Evolutionary conservation across 2,113 vertebrate species (phyloP), one percentile per base, ranked within the genome.

Genomic region (Nanorana parkeri): DNA sequence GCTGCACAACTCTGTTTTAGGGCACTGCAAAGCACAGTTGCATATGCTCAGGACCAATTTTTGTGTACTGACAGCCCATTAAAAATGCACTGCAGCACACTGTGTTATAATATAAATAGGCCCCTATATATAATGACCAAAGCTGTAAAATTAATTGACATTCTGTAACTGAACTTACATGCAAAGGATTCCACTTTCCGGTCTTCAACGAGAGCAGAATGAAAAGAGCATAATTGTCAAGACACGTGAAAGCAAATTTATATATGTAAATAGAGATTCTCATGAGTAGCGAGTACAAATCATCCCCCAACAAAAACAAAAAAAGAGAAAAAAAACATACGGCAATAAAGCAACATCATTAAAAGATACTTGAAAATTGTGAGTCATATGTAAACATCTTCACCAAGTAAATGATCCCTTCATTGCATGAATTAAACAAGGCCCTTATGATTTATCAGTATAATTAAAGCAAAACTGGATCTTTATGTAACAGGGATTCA

Each of bases 121-220:
- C 3, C 32, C 6, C 32, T 6, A 3, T 72, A 17, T 19, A n/a
- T n/a, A n/a, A 36, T 19, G 32, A 4, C 2, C 11, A 19, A 17
- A 58, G 26, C 71, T 32, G 54, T n/a, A 58, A 20, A 61, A 29
- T 23, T 21, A 23, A 23, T 41, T 13, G 17, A 55, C 11, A 26
- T 63, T 56, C n/a, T 81, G 78, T 73, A 87, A 97, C 97, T 81
- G 78, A 74, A 97, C 97, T 99, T 94, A 99, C 98, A 87, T 97
- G 95, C 92, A 99, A 95, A 77, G 97, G 96, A 91, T 96, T 98
- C 97, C 96, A 98, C 88, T 98, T 99, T 79, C 97, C 97, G 90
- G 95, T 94, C 97, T 99, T 94, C 90, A 87, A 85, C 86, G 86
- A 85, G 19, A 90, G 94, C 92, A 91, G 81, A 89, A 91, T 78